phyloP scores from a whole-genome alignment of 2,797 vertebrate genomes.

The Centroberyx gerrardi region DNA sequence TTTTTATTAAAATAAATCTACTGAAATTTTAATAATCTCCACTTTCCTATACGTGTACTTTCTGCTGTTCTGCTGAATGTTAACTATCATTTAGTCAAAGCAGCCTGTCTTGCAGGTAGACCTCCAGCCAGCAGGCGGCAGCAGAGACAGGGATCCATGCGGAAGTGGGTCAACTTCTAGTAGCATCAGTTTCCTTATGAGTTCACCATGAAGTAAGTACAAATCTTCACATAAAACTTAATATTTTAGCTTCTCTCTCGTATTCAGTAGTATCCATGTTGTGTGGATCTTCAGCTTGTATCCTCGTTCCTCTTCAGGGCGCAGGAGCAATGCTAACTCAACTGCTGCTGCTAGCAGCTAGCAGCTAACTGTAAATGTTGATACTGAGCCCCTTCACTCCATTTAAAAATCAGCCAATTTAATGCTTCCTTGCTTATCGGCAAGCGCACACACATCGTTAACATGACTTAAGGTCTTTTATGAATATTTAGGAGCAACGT shows the following conservation, averaged over 20 bases:
- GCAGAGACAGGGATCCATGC: neutral
- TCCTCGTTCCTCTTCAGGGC: neutral
- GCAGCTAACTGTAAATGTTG: neutral
- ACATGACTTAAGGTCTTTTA: accelerated
- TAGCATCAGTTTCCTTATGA: accelerated
- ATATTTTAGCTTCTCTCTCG: accelerated
- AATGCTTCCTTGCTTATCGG: neutral
- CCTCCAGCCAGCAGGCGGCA: constrained; percentile 53
- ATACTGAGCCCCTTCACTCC: neutral
- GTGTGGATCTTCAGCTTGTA: neutral
- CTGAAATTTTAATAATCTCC: too few relatives aligned
- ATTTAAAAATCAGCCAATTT: neutral
- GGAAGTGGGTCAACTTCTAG: constrained; percentile 22
- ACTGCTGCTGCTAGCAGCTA: neutral
- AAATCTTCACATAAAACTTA: accelerated
- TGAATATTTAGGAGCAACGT: accelerated
- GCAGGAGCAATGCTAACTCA: neutral
- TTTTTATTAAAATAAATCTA: too few relatives aligned
- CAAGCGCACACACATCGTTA: accelerated
- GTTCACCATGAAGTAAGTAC: constrained; percentile 74
- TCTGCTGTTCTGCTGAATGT: too few relatives aligned
- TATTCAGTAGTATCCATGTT: neutral
- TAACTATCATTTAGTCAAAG: too few relatives aligned
- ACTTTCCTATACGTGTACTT: neutral
- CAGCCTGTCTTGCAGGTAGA: neutral